Evolutionary conservation across 2,797 vertebrate genomes (phyloP), one percentile per base, ranked within the genome.

Genomic region (Artibeus lituratus): DNA sequence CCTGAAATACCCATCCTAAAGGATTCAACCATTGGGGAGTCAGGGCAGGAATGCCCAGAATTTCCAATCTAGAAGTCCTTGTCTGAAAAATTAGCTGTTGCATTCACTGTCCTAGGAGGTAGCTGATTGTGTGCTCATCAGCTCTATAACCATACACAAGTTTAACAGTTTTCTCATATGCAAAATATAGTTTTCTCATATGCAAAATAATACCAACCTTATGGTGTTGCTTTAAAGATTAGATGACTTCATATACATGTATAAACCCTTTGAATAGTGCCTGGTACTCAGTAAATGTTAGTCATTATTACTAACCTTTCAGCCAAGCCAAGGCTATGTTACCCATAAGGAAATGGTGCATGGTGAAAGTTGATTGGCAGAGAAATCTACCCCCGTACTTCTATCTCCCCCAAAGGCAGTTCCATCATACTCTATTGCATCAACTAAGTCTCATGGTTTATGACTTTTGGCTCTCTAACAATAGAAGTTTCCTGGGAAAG

Each of bases 281-380:
- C 88, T 69, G 47, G 57, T 21, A 83, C 57, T 94, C 44, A 81
- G 67, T 78, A 96, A 94, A 93, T 47, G 67, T 87, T 57, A 84
- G 55, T 70, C 81, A 51, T 76, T 70, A 42, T 49, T 78, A 73
- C 76, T 87, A 86, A 86, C 44, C 47, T 92, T 93, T 72, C 49
- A 84, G 72, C 26, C 74, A 51, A 47, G n/a, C 69, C 3, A 37
- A 14, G 16, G 16, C 65, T 80, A 7, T 35, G 29, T 74, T 89
- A 78, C 15, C 62, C 32, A 29, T 29, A 29, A 78, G 65, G 44
- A 93, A 97, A 90, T 3, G 69, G 76, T 57, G 24, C 59, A 32
- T 2, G 6, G n/a, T 42, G 16, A 92, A 76, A 42, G 16, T 4
- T 51, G 53, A 69, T 39, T 76, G 37, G 74, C 39, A 80, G 62